phyloP scores from a whole-genome alignment of 1,140 invertebrate species.

The Dolichoris vasculosae region DNA sequence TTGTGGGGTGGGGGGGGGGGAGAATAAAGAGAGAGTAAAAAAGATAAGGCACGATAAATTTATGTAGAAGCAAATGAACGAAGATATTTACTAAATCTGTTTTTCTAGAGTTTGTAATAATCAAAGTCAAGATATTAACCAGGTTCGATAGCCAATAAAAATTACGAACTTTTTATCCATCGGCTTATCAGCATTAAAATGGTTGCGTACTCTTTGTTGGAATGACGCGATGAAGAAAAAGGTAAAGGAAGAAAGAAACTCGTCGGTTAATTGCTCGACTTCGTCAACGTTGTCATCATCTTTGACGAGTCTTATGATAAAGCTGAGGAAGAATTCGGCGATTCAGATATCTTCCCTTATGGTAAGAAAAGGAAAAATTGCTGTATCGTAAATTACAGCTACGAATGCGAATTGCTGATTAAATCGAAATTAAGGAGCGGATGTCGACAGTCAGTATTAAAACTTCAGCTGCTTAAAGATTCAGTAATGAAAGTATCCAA shows the following conservation, averaged over 20 bases:
- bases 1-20: too few relatives aligned
- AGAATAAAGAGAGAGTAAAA: too few relatives aligned
- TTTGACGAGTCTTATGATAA: slow-evolving; percentile 11
- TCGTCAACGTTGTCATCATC: slow-evolving; percentile 15
- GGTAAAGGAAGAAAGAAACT: background rate
- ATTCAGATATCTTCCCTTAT: background rate
- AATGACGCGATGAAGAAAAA: background rate
- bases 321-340: background rate
- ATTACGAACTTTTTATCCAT: too few relatives aligned
- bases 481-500: too few relatives aligned
- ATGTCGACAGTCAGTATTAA: background rate
- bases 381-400: slow-evolving; percentile 54
- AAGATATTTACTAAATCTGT: too few relatives aligned
- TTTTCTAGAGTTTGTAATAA: too few relatives aligned
- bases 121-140: too few relatives aligned
- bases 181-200: too few relatives aligned
- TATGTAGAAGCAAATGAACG: too few relatives aligned
- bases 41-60: too few relatives aligned
- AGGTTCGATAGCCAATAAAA: too few relatives aligned
- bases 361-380: slow-evolving; percentile 36
- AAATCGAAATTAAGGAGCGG: slow-evolving; percentile 47
- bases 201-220: too few relatives aligned
- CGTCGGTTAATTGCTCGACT: slow-evolving; percentile 25
- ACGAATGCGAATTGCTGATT: slow-evolving; percentile 52
- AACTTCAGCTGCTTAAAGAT: background rate